Evolutionary conservation across 2,113 vertebrate species (phyloP).

Genomic region (Piaya cayana): DNA sequence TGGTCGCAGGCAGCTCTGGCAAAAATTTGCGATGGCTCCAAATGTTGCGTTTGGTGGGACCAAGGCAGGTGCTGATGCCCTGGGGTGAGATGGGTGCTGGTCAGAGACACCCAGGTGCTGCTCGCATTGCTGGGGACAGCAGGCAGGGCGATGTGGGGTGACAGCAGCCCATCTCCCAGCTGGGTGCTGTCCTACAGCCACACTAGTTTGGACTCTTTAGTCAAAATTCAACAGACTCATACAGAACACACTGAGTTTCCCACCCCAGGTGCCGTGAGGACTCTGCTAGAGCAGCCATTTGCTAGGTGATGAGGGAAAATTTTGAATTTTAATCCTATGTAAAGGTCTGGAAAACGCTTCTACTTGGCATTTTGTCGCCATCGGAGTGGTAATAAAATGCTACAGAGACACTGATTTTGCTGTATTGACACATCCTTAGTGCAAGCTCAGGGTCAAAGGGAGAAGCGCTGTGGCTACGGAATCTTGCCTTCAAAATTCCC

Average conservation of each 20-base stretch:
- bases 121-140: neutral
- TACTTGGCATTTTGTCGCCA: rapidly evolving
- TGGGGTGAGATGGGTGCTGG: neutral
- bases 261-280: too few relatives aligned
- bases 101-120: neutral
- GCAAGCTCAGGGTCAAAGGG: neutral
- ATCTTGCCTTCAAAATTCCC: neutral
- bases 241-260: neutral
- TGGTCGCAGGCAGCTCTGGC: neutral
- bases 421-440: neutral
- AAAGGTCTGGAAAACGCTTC: neutral
- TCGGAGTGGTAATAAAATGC: neutral
- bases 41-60: neutral
- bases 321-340: neutral
- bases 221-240: neutral
- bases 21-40: neutral
- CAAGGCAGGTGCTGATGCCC: neutral
- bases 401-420: neutral
- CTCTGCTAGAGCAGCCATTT: neutral
- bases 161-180: neutral
- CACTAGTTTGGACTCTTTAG: neutral
- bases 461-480: neutral
- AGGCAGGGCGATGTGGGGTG: neutral
- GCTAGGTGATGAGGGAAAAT: neutral
- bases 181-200: neutral